Base-by-base conservation (phyloP, 23 tunicate species). In the Oikopleura albicans region DNA sequence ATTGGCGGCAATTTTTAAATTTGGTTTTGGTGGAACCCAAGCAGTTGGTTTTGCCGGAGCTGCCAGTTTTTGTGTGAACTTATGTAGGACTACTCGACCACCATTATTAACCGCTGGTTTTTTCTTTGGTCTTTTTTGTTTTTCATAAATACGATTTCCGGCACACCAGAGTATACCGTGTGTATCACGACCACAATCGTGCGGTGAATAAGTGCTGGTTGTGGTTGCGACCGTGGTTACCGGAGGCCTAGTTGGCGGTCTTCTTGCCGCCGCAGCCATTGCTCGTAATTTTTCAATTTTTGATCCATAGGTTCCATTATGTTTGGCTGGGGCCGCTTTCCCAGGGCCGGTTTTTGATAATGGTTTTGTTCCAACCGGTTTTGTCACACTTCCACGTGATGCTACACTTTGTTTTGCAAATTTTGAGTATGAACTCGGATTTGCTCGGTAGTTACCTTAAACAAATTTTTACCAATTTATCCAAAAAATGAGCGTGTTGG, bases 81-180 rank as follows among this genome's bases (percentile, higher is more conserved):
- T 49, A 8, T 49, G 16, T 49, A 22, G 59, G 22, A 49, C 8
- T 49, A 8, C 22, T 8, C 22, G 59, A 49, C 8, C 8, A 49
- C 16, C 8, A 8, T 8, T 8, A 49, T 8, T 8, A 49, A 49
- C 16, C 8, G 79, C 2, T 2, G 79, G 34, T 71, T 71, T 12
- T 29, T 71, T 71, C 31, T 27, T 16, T 22, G 79, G 79, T 71
- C 31, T 71, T 71, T 71, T 29, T 31, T 71, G 28, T 29, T 71
- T 71, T 71, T 71, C 79, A 29, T 71, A 71, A 71, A 71, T 31
- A 22, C 79, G 33, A 2, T 71, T 4, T 31, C 79, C 79, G 35
- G 79, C 79, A 29, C 79, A 71, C 79, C 79, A 71, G 79, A 71
- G 79, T 22, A 71, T 71, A 2, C 79, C 79, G 37, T 34, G 37